Evolutionary conservation across 1,140 invertebrate genomes (phyloP).

Genomic region (Brachionus koreanus): DNA sequence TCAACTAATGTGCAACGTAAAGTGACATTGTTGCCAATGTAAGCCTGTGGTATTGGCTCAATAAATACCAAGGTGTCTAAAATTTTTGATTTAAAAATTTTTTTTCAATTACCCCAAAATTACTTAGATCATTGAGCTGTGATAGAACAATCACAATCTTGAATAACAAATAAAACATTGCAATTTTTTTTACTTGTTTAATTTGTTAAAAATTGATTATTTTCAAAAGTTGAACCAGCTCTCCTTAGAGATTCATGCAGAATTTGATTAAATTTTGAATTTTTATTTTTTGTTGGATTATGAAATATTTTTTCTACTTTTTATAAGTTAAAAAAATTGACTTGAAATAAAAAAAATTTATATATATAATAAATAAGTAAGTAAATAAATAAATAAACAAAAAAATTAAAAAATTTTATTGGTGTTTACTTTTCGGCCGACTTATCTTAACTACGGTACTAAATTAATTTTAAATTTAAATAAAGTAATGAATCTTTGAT

Average conservation of each 20-base stretch:
- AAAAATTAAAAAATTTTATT: slow-evolving; percentile 13
- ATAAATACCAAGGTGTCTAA: neutral
- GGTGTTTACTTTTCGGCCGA: neutral
- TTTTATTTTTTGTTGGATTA: neutral
- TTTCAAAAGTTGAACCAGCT: neutral
- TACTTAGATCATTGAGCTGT: neutral
- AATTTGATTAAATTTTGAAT: neutral
- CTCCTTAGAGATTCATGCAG: neutral
- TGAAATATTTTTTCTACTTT: neutral
- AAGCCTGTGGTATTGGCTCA: neutral
- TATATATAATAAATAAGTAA: neutral
- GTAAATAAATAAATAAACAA: slow-evolving; percentile 28
- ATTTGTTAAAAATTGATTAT: neutral
- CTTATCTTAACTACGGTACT: slow-evolving; percentile 29
- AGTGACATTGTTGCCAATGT: neutral
- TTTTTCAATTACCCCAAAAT: neutral
- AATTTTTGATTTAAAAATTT: neutral
- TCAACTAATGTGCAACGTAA: slow-evolving; percentile 10
- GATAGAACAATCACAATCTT: neutral
- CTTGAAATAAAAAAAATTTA: neutral
- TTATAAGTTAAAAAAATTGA: neutral
- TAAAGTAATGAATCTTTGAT: slow-evolving; percentile 33
- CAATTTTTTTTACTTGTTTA: neutral
- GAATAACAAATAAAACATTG: neutral
- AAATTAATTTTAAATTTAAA: slow-evolving; percentile 31